Conservation (phyloP, 2,113 vertebrate genomes). For the Nicator chloris region DNA sequence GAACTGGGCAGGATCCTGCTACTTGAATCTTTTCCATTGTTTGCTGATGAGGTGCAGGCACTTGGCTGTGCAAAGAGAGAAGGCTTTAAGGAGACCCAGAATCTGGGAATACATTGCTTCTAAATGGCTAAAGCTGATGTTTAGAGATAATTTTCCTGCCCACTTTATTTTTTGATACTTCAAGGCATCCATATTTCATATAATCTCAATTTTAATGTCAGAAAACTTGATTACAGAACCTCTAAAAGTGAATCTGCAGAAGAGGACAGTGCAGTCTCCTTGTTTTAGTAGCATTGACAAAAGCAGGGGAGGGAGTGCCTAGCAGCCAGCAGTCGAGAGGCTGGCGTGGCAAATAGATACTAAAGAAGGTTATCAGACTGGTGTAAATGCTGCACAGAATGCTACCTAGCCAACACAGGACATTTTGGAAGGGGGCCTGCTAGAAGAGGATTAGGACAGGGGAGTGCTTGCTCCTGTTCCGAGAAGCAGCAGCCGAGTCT, state of each 20-base stretch:
- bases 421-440: not conserved
- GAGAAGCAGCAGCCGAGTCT: not conserved
- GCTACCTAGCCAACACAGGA: not conserved
- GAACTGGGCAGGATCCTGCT: conserved; percentile 7
- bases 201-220: not conserved
- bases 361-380: not conserved
- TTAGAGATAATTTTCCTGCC: not conserved
- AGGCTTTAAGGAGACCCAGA: conserved; percentile 9
- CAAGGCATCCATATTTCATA: not conserved
- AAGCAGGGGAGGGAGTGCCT: not conserved
- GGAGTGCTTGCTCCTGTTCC: not conserved
- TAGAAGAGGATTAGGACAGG: not conserved
- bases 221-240: conserved; percentile 5
- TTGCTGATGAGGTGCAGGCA: conserved; percentile 52
- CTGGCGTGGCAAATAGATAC: not conserved
- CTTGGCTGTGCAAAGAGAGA: not conserved
- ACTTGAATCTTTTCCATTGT: conserved; percentile 10
- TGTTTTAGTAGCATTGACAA: not conserved
- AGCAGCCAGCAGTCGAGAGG: not conserved
- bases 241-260: not conserved
- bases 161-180: conserved; percentile 18
- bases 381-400: not conserved
- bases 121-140: not conserved
- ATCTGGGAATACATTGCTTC: not conserved
- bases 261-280: not conserved